Conservation (phyloP, 2,888 invertebrate species). For the Dorcus parallelipipedus region DNA sequence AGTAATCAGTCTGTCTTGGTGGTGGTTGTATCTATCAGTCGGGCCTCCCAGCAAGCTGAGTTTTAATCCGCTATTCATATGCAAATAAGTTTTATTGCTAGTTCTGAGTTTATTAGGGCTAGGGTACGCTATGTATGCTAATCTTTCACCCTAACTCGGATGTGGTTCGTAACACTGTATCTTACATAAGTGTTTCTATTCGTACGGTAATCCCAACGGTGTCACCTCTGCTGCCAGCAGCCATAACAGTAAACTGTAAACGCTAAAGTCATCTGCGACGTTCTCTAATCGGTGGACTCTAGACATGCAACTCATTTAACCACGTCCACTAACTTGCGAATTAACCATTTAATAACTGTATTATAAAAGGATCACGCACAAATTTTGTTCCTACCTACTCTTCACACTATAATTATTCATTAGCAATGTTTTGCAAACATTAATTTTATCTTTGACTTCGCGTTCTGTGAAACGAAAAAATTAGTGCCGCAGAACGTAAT, state of each 20-base stretch:
- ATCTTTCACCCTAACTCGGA: constrained; percentile 32
- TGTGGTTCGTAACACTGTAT: constrained; percentile 24
- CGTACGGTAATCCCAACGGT: constrained; percentile 13
- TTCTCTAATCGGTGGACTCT: neutral
- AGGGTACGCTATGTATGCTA: constrained; percentile 38
- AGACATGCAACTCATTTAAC: neutral
- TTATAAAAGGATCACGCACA: no score
- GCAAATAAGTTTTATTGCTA: constrained; percentile 49
- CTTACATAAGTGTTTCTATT: constrained; percentile 19
- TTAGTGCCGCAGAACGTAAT: no score
- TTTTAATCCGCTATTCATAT: constrained; percentile 49
- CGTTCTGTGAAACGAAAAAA: no score
- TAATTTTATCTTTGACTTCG: no score
- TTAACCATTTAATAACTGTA: no score
- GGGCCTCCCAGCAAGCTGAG: constrained; percentile 35
- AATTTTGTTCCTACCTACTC: no score
- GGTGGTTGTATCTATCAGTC: constrained; percentile 31
- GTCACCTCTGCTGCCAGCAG: constrained; percentile 8
- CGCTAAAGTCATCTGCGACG: neutral
- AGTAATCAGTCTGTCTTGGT: constrained; percentile 31
- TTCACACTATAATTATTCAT: no score
- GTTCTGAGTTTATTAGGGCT: constrained; percentile 45
- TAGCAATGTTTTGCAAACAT: no score
- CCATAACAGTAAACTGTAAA: constrained; percentile 8
- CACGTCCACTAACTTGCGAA: no score